phyloP scores from a whole-genome alignment of 2,797 vertebrate species.

The Anguilla anguilla region DNA sequence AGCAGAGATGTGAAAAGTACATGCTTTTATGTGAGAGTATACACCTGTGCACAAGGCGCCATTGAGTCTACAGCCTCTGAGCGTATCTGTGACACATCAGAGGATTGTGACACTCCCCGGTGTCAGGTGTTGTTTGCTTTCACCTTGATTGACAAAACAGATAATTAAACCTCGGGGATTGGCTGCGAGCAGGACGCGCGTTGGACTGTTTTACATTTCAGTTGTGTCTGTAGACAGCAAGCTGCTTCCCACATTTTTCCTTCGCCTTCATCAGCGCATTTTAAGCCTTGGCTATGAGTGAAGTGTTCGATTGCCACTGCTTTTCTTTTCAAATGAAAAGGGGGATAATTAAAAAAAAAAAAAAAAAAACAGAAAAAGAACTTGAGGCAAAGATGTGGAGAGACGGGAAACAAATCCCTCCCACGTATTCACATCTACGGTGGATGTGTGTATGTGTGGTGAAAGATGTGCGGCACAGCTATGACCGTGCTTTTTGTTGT shows the following conservation, averaged over 20 bases:
- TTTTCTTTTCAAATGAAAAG: slow-evolving; percentile 10
- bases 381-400: slow-evolving; percentile 2
- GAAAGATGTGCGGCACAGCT: background rate
- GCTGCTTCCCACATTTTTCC: background rate
- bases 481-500: slow-evolving; percentile 40
- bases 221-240: slow-evolving; percentile 16
- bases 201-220: slow-evolving; percentile 30
- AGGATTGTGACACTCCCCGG: slow-evolving; percentile 62
- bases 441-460: background rate
- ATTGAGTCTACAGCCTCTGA: slow-evolving; percentile 44
- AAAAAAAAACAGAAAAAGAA: background rate
- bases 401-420: background rate
- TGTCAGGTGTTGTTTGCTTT: slow-evolving; percentile 71
- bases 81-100: slow-evolving; percentile 63
- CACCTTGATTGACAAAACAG: slow-evolving; percentile 70
- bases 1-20: slow-evolving; percentile 37
- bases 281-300: slow-evolving; percentile 19
- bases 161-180: slow-evolving; percentile 75
- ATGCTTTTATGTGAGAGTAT: background rate
- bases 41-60: background rate
- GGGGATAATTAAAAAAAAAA: background rate
- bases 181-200: slow-evolving; percentile 59
- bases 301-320: slow-evolving; percentile 18
- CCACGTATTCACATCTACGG: background rate
- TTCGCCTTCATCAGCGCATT: background rate